A percentile compares a stretch with the other conserved stretches of the same genome.
These are phyloP conservation scores for Thripadectes ignobilis DNA, from an alignment of 2,797 vertebrate genomes.

Conservation along the genomic window DNA sequence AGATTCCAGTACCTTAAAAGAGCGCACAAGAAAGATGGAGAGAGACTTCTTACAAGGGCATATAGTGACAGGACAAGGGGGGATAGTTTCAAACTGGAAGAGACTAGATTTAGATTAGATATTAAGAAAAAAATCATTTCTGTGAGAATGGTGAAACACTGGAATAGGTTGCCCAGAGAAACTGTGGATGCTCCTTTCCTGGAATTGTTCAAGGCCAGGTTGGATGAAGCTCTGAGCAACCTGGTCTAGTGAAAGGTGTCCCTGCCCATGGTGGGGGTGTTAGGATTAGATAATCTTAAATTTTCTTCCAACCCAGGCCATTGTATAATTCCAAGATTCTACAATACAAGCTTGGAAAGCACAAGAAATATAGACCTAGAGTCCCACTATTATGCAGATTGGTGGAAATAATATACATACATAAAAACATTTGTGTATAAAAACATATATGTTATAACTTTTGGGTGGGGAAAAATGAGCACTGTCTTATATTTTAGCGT, in stretches of 20 bases:
- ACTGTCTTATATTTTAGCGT: neutral
- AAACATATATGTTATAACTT: neutral
- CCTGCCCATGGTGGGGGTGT: neutral
- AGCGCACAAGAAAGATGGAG: neutral
- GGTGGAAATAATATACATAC: neutral
- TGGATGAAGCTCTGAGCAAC: neutral
- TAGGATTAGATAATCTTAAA: neutral
- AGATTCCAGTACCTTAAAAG: neutral
- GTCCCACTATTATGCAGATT: neutral
- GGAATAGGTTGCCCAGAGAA: neutral
- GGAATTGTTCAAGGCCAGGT: neutral
- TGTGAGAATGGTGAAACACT: neutral
- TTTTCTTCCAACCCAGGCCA: neutral
- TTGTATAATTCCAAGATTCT: neutral
- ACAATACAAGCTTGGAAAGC: neutral
- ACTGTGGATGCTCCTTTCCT: neutral
- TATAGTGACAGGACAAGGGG: neutral
- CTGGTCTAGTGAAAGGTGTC: neutral
- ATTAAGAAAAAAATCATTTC: neutral
- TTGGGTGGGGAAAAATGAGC: accelerated
- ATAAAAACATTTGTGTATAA: neutral
- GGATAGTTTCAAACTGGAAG: neutral
- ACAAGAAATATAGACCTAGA: neutral
- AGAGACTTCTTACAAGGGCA: neutral
- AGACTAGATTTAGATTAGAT: neutral